A percentile compares a stretch with the other conserved stretches of the same genome.
Conservation (phyloP, 2,888 invertebrate genomes). For the Nemotelus nigrinus region DNA sequence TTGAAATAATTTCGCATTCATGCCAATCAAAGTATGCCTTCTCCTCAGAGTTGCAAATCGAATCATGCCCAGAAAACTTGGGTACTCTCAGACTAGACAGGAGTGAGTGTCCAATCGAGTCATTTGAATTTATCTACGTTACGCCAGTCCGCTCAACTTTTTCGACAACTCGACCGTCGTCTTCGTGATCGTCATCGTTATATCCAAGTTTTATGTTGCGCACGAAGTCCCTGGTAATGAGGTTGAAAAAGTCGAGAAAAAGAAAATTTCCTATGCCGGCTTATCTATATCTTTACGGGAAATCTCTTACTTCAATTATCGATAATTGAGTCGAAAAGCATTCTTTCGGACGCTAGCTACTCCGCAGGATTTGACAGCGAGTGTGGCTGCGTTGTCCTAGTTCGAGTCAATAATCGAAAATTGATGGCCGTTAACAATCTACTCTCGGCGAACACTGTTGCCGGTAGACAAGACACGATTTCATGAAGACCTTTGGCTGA, state of each 20-base stretch:
- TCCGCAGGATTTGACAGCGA: not conserved
- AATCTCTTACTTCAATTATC: conserved; percentile 37
- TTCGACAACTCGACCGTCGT: conserved; percentile 5
- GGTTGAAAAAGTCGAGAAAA: not conserved
- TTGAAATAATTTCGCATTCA: too few species aligned
- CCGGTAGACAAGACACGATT: conserved; percentile 4
- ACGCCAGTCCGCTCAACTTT: not conserved
- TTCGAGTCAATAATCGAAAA: conserved; percentile 40
- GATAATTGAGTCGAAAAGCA: conserved; percentile 40
- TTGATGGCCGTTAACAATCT: conserved; percentile 37
- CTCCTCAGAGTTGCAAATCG: not conserved
- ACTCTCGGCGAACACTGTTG: conserved; percentile 1
- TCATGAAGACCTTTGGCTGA: not conserved
- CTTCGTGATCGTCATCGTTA: too few species aligned
- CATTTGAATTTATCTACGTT: not conserved
- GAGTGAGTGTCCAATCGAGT: not conserved
- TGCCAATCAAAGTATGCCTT: too few species aligned
- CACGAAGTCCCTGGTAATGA: conserved; percentile 4
- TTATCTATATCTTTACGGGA: conserved; percentile 18
- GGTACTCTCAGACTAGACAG: not conserved
- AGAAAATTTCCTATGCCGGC: conserved; percentile 15
- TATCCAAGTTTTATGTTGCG: not conserved
- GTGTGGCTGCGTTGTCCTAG: not conserved
- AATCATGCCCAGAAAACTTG: not conserved
- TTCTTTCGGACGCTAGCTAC: conserved; percentile 6